Percentiles rank a stretch among this genome's conserved stretches.
These are phyloP conservation scores for Oplegnathus fasciatus DNA, from an alignment of 2,113 vertebrate species.

Conservation along the genomic window DNA sequence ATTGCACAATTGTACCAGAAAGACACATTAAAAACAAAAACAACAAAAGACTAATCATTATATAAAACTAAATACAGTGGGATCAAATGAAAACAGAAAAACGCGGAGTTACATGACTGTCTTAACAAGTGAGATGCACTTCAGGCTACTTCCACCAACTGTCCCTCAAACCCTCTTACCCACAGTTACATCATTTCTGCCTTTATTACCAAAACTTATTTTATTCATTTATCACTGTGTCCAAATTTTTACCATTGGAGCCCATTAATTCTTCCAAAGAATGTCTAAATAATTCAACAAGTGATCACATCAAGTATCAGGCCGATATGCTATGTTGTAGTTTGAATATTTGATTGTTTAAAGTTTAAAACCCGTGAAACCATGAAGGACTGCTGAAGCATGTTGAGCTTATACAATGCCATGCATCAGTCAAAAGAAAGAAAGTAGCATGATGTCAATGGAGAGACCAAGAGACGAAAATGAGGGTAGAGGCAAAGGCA, in stretches of 20 bases:
- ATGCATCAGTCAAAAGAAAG: not conserved
- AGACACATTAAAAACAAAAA: not conserved
- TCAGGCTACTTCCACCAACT: constrained; percentile 30
- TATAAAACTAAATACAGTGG: not conserved
- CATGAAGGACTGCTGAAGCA: not conserved
- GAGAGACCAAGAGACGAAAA: not conserved
- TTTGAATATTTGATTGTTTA: not conserved
- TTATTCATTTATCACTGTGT: constrained; percentile 1
- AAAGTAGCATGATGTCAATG: not conserved
- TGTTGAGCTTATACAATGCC: not conserved
- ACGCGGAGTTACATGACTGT: not conserved
- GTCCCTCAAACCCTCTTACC: constrained; percentile 43
- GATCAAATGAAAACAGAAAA: constrained; percentile 9
- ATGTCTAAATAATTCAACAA: constrained; percentile 5
- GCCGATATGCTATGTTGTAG: not conserved
- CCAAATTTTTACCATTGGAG: not conserved
- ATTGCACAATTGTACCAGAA: not conserved
- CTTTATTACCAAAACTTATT: constrained; percentile 25
- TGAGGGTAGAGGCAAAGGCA: not conserved
- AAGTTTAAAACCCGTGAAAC: not conserved
- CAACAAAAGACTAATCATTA: not conserved
- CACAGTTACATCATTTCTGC: constrained; percentile 45
- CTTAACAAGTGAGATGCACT: constrained; percentile 21
- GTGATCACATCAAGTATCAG: not conserved
- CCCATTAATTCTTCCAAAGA: constrained; percentile 12